A percentile compares a stretch with the other conserved stretches of the same genome.
Evolutionary conservation across 2,113 vertebrate genomes (phyloP).

Genomic region (Seriola quinqueradiata): DNA sequence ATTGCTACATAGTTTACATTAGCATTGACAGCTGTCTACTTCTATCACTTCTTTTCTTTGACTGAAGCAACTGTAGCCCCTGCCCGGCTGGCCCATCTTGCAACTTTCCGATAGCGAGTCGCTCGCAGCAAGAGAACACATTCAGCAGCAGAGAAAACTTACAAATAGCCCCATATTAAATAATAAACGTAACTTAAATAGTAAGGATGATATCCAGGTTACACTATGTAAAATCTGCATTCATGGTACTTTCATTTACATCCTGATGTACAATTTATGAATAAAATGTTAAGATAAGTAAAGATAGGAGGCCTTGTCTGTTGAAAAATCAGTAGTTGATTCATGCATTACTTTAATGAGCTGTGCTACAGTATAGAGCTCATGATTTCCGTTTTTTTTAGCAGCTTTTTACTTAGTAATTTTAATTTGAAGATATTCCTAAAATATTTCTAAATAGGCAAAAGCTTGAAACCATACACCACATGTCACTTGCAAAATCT

Average conservation of each 20-base stretch:
- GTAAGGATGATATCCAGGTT: not conserved
- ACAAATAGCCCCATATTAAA: too few relatives aligned
- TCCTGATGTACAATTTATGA: not conserved
- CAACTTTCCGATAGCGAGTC: too few relatives aligned
- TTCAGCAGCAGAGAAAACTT: too few relatives aligned
- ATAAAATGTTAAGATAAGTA: not conserved
- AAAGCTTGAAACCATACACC: not conserved
- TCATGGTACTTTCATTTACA: not conserved
- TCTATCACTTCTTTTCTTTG: too few relatives aligned
- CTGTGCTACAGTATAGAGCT: not conserved
- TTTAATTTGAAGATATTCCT: not conserved
- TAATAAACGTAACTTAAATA: not conserved
- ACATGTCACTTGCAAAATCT: not conserved
- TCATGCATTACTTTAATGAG: not conserved
- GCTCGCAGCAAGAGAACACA: too few relatives aligned
- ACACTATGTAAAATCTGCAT: slow-evolving; percentile 5
- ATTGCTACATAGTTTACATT: too few relatives aligned
- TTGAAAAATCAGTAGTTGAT: not conserved
- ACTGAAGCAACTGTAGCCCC: too few relatives aligned
- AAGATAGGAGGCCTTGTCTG: not conserved
- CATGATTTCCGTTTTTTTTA: not conserved
- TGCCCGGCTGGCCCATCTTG: too few relatives aligned
- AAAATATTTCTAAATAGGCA: not conserved
- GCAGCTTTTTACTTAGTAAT: not conserved
- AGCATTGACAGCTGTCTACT: too few relatives aligned